Conservation (phyloP, 1,140 invertebrate genomes). For the Platyura marginata region DNA sequence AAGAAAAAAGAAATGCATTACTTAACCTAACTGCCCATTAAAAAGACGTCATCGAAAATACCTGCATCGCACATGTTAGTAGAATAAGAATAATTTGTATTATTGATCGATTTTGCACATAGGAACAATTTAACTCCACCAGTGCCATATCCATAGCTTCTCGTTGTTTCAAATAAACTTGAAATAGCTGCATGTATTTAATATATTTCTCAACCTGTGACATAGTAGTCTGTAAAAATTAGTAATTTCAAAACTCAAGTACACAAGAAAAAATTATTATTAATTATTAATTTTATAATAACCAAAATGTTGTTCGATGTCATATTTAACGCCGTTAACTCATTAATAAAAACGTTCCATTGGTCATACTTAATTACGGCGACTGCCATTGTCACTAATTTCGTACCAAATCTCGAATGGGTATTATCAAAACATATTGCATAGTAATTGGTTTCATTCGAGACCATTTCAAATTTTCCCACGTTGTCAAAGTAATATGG, state of each 20-base stretch:
- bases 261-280: no score
- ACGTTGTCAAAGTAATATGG: no score
- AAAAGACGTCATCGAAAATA: no score
- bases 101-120: constrained; percentile 74
- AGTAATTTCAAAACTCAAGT: no score
- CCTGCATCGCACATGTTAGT: constrained; percentile 38
- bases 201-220: constrained; percentile 63
- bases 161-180: constrained; percentile 55
- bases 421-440: constrained; percentile 92
- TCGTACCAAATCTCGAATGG: constrained; percentile 78
- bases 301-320: constrained; percentile 83
- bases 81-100: constrained; percentile 68
- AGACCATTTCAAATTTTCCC: no score
- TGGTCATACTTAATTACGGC: constrained; percentile 86
- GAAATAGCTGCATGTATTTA: constrained; percentile 66
- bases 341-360: constrained; percentile 82
- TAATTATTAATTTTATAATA: no score
- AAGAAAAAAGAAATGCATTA: no score
- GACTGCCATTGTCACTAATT: constrained; percentile 82
- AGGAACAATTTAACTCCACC: constrained; percentile 62
- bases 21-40: no score
- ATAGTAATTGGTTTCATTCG: constrained; percentile 65
- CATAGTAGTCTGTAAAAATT: constrained; percentile 45
- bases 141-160: constrained; percentile 68
- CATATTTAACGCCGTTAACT: constrained; percentile 70